Percentiles rank a stretch among this genome's conserved stretches.
phyloP scores from a whole-genome alignment of 2,797 vertebrate species.

The Acrocephalus scirpaceus region DNA sequence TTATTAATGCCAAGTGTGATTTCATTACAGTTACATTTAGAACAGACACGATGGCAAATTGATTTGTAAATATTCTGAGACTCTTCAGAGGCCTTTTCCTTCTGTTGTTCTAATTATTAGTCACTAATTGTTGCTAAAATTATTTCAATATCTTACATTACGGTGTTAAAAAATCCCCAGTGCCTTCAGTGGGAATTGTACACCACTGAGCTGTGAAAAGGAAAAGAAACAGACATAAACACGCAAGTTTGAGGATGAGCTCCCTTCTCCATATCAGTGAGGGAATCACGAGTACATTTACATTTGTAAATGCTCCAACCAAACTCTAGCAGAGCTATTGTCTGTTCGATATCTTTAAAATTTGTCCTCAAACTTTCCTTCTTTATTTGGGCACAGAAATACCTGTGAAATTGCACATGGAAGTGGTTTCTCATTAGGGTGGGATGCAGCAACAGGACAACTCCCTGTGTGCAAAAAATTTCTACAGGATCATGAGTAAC shows the following conservation, averaged over 20 bases:
- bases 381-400: neutral
- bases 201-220: neutral
- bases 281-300: neutral
- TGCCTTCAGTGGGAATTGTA: neutral
- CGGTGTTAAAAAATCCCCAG: rapidly evolving
- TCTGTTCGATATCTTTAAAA: neutral
- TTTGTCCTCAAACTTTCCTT: neutral
- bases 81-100: neutral
- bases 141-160: neutral
- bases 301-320: neutral
- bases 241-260: neutral
- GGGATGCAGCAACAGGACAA: neutral
- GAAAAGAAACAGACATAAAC: neutral
- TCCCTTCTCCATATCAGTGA: neutral
- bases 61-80: neutral
- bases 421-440: neutral
- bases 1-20: neutral
- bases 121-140: neutral
- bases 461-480: rapidly evolving
- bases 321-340: neutral
- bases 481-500: neutral
- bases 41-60: neutral
- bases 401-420: neutral
- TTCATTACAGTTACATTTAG: neutral
- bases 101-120: neutral